These are phyloP conservation scores for Sphinx pinastri DNA, from an alignment of 2,888 invertebrate genomes.

Conservation along the genomic window DNA sequence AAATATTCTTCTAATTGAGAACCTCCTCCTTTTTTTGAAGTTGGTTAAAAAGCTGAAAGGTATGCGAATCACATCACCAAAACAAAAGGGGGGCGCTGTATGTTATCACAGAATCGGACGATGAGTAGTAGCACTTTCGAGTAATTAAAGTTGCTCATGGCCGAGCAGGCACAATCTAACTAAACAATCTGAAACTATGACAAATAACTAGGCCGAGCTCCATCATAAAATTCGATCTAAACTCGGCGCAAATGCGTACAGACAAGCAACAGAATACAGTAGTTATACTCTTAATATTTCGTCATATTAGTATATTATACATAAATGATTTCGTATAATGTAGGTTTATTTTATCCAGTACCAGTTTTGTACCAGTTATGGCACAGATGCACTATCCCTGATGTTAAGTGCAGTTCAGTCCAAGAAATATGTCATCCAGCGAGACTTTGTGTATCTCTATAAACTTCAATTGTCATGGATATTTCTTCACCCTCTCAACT, in stretches of 20 bases:
- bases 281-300: too few relatives aligned
- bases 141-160: constrained; percentile 58
- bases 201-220: constrained; percentile 36
- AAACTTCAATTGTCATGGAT: too few relatives aligned
- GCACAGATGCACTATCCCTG: too few relatives aligned
- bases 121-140: constrained; percentile 49
- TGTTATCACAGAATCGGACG: constrained; percentile 39
- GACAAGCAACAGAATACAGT: too few relatives aligned
- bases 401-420: too few relatives aligned
- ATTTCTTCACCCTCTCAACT: too few relatives aligned
- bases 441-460: too few relatives aligned
- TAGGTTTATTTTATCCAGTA: too few relatives aligned
- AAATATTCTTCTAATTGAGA: neutral
- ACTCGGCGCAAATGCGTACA: neutral
- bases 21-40: neutral
- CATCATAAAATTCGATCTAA: constrained; percentile 3
- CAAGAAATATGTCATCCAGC: too few relatives aligned
- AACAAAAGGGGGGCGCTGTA: constrained; percentile 42
- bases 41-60: constrained; percentile 27
- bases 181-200: constrained; percentile 54
- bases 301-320: too few relatives aligned
- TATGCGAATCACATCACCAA: constrained; percentile 41
- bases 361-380: too few relatives aligned
- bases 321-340: too few relatives aligned
- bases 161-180: constrained; percentile 45